A percentile compares a stretch with the other conserved stretches of the same genome.
phyloP scores from a whole-genome alignment of 2,888 invertebrate species.

The Brenthis daphne region DNA sequence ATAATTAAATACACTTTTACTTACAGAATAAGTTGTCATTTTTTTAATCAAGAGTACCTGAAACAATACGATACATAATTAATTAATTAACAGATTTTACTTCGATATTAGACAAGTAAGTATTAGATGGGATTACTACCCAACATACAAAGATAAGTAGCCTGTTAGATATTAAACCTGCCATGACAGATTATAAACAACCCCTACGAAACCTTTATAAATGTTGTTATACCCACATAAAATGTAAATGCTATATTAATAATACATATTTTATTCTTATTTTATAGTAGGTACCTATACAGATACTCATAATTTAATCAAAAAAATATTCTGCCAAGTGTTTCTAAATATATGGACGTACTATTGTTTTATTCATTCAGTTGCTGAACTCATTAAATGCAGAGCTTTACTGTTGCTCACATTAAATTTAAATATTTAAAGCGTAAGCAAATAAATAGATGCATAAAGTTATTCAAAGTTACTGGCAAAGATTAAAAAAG shows the following conservation, averaged over 20 bases:
- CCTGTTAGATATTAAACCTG: too few relatives aligned
- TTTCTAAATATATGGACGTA: constrained; percentile 4
- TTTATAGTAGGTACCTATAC: too few relatives aligned
- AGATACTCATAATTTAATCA: too few relatives aligned
- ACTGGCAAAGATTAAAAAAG: constrained; percentile 6
- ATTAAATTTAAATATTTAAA: constrained; percentile 34
- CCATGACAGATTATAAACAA: too few relatives aligned
- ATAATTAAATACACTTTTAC: neutral
- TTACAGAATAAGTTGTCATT: neutral
- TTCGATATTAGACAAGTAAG: neutral
- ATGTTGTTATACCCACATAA: too few relatives aligned
- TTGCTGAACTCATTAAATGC: constrained; percentile 23
- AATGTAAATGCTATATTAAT: too few relatives aligned
- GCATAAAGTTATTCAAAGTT: constrained; percentile 18
- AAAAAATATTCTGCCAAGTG: neutral
- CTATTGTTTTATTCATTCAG: constrained; percentile 21
- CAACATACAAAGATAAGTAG: too few relatives aligned
- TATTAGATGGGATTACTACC: too few relatives aligned
- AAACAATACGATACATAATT: neutral
- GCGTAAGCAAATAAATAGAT: constrained; percentile 22
- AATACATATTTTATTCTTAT: too few relatives aligned
- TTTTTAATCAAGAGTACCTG: neutral
- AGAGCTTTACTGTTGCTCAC: constrained; percentile 27
- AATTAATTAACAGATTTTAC: neutral
- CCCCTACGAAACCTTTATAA: too few relatives aligned